Conservation (phyloP, 2,888 invertebrate species). For the Andrena hattorfiana region DNA sequence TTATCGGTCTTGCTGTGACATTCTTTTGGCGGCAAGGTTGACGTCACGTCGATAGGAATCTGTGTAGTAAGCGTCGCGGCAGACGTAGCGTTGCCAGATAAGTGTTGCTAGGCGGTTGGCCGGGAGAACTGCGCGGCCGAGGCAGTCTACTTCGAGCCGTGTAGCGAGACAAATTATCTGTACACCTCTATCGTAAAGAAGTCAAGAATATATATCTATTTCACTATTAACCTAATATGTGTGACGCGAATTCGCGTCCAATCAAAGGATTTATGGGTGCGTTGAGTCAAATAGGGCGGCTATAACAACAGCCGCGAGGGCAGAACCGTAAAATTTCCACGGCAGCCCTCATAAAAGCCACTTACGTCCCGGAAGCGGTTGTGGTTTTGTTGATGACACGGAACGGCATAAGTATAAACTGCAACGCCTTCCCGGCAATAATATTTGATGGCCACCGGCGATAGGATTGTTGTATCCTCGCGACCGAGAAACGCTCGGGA, state of each 20-base stretch:
- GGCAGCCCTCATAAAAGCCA: constrained; percentile 48
- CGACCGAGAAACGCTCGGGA: constrained; percentile 8
- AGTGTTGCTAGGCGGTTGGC: too few relatives aligned
- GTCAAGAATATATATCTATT: too few relatives aligned
- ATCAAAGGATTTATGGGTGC: constrained; percentile 51
- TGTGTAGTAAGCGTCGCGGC: too few relatives aligned
- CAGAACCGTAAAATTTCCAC: constrained; percentile 51
- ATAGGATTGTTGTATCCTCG: constrained; percentile 13
- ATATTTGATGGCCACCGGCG: constrained; percentile 31
- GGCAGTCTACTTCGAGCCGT: too few relatives aligned
- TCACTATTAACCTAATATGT: not conserved
- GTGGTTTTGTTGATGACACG: constrained; percentile 42
- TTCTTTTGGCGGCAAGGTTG: constrained; percentile 33
- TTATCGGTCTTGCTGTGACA: constrained; percentile 11
- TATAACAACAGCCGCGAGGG: constrained; percentile 13
- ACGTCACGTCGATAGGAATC: not conserved
- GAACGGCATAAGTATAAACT: constrained; percentile 10
- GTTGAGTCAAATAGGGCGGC: constrained; percentile 26
- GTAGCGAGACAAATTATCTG: too few relatives aligned
- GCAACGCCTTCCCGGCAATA: constrained; percentile 31
- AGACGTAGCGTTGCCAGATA: too few relatives aligned
- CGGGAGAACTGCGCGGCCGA: too few relatives aligned
- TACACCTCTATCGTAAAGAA: too few relatives aligned
- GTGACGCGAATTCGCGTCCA: not conserved
- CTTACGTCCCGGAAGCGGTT: constrained; percentile 28